A percentile compares a stretch with the other conserved stretches of the same genome.
Conservation (phyloP, 2,888 invertebrate species). For the Asteroscopus sphinx region DNA sequence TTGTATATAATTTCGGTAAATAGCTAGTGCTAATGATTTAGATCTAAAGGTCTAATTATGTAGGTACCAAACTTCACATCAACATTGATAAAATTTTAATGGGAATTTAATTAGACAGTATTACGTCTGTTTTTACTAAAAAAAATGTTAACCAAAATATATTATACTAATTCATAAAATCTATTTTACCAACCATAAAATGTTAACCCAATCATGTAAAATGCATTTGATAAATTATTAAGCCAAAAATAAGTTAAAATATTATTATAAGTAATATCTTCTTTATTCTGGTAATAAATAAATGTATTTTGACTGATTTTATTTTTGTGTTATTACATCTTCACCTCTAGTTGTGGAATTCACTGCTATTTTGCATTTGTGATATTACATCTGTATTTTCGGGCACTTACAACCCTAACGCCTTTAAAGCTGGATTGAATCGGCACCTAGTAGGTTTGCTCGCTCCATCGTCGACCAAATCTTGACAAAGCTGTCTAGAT, state of each 20-base stretch:
- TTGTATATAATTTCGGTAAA: slow-evolving; percentile 20
- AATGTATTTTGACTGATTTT: slow-evolving; percentile 17
- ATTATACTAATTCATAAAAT: background rate
- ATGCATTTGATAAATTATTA: slow-evolving; percentile 20
- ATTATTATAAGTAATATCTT: slow-evolving; percentile 11
- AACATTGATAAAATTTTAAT: background rate
- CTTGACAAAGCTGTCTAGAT: no score
- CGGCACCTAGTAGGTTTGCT: no score
- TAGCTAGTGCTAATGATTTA: slow-evolving; percentile 3
- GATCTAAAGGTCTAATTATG: slow-evolving; percentile 1
- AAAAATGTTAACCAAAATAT: background rate
- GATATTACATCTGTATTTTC: no score
- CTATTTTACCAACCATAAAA: background rate
- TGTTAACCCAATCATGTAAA: background rate
- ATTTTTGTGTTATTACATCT: background rate
- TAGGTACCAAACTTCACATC: background rate
- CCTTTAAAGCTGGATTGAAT: no score
- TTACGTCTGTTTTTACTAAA: slow-evolving; percentile 8
- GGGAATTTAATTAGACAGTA: slow-evolving; percentile 18
- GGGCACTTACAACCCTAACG: no score
- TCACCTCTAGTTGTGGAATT: no score
- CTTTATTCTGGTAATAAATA: slow-evolving; percentile 36
- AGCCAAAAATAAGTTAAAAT: slow-evolving; percentile 1
- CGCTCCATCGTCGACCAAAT: no score
- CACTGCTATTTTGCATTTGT: no score